phyloP scores from a whole-genome alignment of 2,113 vertebrate species.

The Machaerirhynchus nigripectus region DNA sequence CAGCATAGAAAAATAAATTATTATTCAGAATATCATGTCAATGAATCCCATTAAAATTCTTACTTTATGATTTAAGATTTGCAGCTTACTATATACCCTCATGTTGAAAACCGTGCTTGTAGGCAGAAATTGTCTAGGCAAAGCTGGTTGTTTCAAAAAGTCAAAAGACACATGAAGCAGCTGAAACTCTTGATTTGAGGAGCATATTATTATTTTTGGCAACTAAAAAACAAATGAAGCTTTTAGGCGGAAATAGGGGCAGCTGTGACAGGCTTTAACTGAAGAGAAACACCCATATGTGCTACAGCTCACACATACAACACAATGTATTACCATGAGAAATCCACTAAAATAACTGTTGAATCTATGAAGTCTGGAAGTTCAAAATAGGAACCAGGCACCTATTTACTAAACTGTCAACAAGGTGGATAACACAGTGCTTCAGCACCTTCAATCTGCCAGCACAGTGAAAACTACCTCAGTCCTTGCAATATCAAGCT shows the following conservation, averaged over 20 bases:
- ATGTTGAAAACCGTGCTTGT: not conserved
- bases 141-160: not conserved
- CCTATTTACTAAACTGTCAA: not conserved
- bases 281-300: not conserved
- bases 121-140: not conserved
- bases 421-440: not conserved
- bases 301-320: not conserved
- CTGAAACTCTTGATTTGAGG: not conserved
- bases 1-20: not conserved
- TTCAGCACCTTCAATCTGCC: not conserved
- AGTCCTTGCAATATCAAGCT: not conserved
- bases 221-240: not conserved
- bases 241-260: not conserved
- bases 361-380: not conserved
- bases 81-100: not conserved
- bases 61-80: not conserved
- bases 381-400: not conserved
- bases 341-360: not conserved
- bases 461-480: not conserved
- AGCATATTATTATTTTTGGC: not conserved
- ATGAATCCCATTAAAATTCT: not conserved
- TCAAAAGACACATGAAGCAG: not conserved
- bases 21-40: not conserved
- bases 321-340: not conserved
- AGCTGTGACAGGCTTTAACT: not conserved